Evolutionary conservation across 2,113 vertebrate genomes (phyloP).

Genomic region (Sinocyclocheilus anshuiensis): DNA sequence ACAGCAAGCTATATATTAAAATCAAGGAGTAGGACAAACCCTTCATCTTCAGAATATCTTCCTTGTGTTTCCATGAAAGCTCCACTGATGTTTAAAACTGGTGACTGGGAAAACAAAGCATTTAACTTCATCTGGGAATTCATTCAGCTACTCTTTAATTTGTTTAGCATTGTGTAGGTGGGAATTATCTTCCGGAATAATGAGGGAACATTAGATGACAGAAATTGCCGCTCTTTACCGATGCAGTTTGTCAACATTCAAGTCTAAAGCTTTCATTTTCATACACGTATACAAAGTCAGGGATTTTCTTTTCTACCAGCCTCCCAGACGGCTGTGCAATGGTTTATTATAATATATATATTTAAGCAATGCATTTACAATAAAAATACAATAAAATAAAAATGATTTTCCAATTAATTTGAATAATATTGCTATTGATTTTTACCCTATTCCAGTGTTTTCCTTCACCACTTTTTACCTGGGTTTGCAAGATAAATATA

Average conservation of each 20-base stretch:
- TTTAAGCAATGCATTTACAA: neutral
- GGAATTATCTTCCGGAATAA: conserved; percentile 20
- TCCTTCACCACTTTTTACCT: neutral
- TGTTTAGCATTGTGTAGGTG: conserved; percentile 21
- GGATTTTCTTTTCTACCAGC: neutral
- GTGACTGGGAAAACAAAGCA: neutral
- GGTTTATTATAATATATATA: neutral
- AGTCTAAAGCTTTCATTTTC: conserved; percentile 9
- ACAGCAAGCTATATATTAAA: neutral
- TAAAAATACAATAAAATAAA: neutral
- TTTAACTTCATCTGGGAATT: conserved; percentile 33
- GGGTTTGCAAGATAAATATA: neutral
- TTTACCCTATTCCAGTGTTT: neutral
- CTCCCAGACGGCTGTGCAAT: too few species aligned
- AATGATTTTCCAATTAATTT: neutral
- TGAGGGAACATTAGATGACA: conserved; percentile 17
- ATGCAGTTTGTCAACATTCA: conserved; percentile 2
- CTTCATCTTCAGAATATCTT: neutral
- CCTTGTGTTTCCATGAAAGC: neutral
- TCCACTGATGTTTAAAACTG: conserved; percentile 3
- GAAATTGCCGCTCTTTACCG: conserved; percentile 8
- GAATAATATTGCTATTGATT: neutral
- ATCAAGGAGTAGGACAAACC: neutral
- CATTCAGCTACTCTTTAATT: conserved; percentile 4
- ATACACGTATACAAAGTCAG: neutral